Percentiles rank a stretch among this genome's conserved stretches.
Evolutionary conservation across 1,140 invertebrate genomes (phyloP).

Genomic region (Drosophila virilis): DNA sequence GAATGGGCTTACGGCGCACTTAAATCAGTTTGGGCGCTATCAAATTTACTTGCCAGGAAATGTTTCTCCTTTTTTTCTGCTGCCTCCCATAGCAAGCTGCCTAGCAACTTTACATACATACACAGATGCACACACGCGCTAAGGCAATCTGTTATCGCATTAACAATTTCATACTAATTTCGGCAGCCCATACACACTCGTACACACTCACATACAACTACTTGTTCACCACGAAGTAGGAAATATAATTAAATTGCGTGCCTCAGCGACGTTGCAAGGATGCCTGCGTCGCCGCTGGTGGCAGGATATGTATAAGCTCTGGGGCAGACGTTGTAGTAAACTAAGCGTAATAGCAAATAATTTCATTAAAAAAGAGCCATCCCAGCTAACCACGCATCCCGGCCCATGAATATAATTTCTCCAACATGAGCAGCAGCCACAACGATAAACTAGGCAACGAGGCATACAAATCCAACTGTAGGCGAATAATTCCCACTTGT

Average conservation of each 20-base stretch:
- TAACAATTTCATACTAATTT: slow-evolving; percentile 81
- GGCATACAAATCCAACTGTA: slow-evolving; percentile 48
- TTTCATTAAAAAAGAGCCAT: slow-evolving; percentile 58
- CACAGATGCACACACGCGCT: slow-evolving; percentile 37
- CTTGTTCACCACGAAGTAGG: slow-evolving; percentile 10
- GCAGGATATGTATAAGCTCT: slow-evolving; percentile 31
- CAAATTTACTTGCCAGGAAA: slow-evolving; percentile 39
- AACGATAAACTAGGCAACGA: slow-evolving; percentile 29
- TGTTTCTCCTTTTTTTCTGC: slow-evolving; percentile 12
- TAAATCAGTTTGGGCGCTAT: slow-evolving; percentile 67
- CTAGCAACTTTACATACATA: slow-evolving; percentile 46
- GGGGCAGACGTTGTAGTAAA: slow-evolving; percentile 30
- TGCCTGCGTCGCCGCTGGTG: slow-evolving; percentile 1
- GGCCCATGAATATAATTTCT: no score
- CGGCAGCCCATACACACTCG: slow-evolving; percentile 22
- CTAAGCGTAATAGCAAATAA: slow-evolving; percentile 58
- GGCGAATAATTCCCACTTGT: slow-evolving; percentile 73
- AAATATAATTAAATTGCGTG: slow-evolving; percentile 81
- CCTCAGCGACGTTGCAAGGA: slow-evolving; percentile 45
- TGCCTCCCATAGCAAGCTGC: slow-evolving; percentile 12
- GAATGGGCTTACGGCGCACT: slow-evolving; percentile 34
- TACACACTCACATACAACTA: slow-evolving; percentile 20
- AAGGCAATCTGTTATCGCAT: slow-evolving; percentile 74
- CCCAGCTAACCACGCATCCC: slow-evolving; percentile 12
- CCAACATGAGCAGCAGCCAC: not conserved